phyloP scores from a whole-genome alignment of 2,888 invertebrate genomes.

The Maniola hyperantus region DNA sequence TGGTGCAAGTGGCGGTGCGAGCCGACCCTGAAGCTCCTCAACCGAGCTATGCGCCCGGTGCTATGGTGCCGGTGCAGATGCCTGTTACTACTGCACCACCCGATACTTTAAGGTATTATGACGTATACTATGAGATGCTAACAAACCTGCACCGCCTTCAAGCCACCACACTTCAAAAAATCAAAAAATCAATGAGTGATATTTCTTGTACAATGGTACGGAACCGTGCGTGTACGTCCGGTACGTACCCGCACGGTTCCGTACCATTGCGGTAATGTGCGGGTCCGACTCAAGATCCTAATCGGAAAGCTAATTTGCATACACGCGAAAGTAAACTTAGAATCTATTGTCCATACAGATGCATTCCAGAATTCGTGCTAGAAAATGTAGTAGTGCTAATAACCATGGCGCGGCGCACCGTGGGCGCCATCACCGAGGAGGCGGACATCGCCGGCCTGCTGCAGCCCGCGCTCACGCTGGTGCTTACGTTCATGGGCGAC shows the following conservation, averaged over 20 bases:
- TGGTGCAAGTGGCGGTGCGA: conserved; percentile 90
- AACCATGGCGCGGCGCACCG: conserved; percentile 87
- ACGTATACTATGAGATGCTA: conserved; percentile 80
- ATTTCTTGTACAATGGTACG: no score
- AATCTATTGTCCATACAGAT: conserved; percentile 71
- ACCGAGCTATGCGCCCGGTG: conserved; percentile 84
- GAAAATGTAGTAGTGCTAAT: conserved; percentile 94
- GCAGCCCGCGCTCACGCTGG: conserved; percentile 88
- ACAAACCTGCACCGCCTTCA: conserved; percentile 88
- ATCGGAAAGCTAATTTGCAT: neutral
- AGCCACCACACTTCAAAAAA: no score
- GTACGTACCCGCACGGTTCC: no score
- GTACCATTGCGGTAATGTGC: no score
- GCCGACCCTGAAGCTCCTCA: conserved; percentile 55
- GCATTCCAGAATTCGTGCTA: conserved; percentile 94
- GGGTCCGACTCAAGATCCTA: no score
- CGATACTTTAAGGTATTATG: conserved; percentile 82
- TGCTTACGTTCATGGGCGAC: conserved; percentile 95
- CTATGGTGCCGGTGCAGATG: conserved; percentile 80
- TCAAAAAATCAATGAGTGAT: no score
- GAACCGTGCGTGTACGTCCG: no score
- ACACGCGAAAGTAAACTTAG: neutral
- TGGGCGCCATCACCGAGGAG: conserved; percentile 80
- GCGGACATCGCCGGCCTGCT: conserved; percentile 85
- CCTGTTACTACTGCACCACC: conserved; percentile 86